Evolutionary conservation across 2,888 invertebrate genomes (phyloP).

Genomic region (Catocala nupta): DNA sequence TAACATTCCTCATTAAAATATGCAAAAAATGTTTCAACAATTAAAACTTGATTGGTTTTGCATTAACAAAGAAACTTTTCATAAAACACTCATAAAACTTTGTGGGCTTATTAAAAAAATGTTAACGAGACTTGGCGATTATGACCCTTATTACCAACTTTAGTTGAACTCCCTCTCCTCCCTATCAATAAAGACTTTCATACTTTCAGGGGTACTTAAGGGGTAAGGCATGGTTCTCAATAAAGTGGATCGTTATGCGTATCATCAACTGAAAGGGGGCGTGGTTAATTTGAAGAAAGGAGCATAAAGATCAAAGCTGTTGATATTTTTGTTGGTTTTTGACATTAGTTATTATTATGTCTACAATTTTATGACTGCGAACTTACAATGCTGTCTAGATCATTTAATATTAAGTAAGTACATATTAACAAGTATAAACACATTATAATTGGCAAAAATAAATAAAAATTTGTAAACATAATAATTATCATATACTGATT

Average conservation of each 20-base stretch:
- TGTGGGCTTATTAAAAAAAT: slow-evolving; percentile 77
- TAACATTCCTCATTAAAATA: slow-evolving; percentile 1
- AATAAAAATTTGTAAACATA: too few relatives aligned
- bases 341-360: slow-evolving; percentile 56
- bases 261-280: slow-evolving; percentile 75
- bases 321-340: slow-evolving; percentile 58
- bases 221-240: slow-evolving; percentile 21
- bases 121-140: slow-evolving; percentile 79
- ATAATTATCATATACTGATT: too few relatives aligned
- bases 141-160: slow-evolving; percentile 60
- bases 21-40: slow-evolving; percentile 50
- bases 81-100: slow-evolving; percentile 77
- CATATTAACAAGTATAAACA: background rate
- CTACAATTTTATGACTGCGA: slow-evolving; percentile 23
- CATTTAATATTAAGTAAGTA: too few relatives aligned
- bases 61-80: slow-evolving; percentile 76
- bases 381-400: too few relatives aligned
- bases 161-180: slow-evolving; percentile 24
- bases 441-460: too few relatives aligned
- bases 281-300: slow-evolving; percentile 67
- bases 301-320: slow-evolving; percentile 73
- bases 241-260: slow-evolving; percentile 51
- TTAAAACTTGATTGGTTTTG: slow-evolving; percentile 68
- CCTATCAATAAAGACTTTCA: background rate
- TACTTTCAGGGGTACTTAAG: background rate